Conservation (phyloP, 2,113 vertebrate genomes). For the Serilophus lunatus region DNA sequence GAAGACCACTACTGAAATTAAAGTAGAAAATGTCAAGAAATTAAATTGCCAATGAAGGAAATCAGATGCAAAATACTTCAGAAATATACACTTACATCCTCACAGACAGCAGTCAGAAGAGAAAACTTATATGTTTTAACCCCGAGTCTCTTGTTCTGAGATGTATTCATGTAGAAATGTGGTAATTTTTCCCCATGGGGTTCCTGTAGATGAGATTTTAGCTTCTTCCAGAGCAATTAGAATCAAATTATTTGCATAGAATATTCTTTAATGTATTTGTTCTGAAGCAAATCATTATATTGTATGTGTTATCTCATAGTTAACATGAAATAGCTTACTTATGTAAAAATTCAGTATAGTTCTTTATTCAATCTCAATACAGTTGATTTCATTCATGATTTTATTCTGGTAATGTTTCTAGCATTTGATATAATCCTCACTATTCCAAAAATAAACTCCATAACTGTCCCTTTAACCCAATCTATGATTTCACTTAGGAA, state of each 20-base stretch:
- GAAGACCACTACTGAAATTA: neutral
- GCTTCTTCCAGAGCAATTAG: neutral
- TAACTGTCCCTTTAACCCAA: neutral
- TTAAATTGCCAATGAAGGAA: neutral
- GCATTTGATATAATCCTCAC: neutral
- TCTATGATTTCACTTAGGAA: neutral
- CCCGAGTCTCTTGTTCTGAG: neutral
- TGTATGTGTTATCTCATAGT: neutral
- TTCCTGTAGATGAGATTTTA: neutral
- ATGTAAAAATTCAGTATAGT: neutral
- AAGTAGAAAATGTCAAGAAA: neutral
- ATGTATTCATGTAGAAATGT: neutral
- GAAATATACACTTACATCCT: neutral
- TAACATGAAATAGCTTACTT: neutral
- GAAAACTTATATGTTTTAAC: neutral
- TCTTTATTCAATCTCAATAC: neutral
- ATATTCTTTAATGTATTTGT: conserved; percentile 1
- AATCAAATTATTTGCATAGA: neutral
- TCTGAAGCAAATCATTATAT: neutral
- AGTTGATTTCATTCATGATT: neutral
- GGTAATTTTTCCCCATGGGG: neutral
- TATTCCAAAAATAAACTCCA: neutral
- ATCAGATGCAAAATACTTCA: neutral
- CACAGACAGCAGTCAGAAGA: neutral
- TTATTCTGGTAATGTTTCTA: neutral